A percentile compares a stretch with the other conserved stretches of the same genome.
Evolutionary conservation across 2,888 invertebrate species (phyloP).

Genomic region (Andrena camellia): DNA sequence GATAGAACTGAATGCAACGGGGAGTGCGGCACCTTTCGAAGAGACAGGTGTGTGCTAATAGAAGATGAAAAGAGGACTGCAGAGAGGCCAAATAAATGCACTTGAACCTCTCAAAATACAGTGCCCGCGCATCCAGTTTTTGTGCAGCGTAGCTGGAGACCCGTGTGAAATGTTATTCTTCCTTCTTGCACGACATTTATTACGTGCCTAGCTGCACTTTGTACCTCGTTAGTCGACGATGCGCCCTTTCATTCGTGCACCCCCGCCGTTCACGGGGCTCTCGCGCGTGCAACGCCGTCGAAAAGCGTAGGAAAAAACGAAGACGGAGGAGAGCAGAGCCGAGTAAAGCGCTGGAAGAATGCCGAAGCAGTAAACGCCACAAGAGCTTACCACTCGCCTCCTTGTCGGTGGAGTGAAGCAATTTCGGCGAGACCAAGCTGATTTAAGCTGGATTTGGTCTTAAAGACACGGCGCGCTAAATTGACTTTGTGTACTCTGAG

Average conservation of each 20-base stretch:
- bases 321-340: neutral
- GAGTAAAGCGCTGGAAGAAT: conserved; percentile 38
- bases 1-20: neutral
- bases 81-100: neutral
- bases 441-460: conserved; percentile 39
- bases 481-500: neutral
- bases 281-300: conserved; percentile 34
- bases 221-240: conserved; percentile 63
- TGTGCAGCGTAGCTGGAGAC: neutral
- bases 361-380: conserved; percentile 30
- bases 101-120: neutral
- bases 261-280: conserved; percentile 26
- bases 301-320: neutral
- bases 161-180: conserved; percentile 18
- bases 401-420: conserved; percentile 39
- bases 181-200: conserved; percentile 58
- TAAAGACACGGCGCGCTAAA: neutral
- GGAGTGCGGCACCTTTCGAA: neutral
- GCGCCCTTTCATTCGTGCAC: conserved; percentile 53
- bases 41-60: neutral
- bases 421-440: conserved; percentile 39
- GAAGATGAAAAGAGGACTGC: no score
- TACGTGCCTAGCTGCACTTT: conserved; percentile 63
- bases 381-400: conserved; percentile 39
- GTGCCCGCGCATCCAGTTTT: neutral